These are phyloP conservation scores for Odontothrips loti DNA, from an alignment of 2,888 invertebrate species.

Conservation along the genomic window DNA sequence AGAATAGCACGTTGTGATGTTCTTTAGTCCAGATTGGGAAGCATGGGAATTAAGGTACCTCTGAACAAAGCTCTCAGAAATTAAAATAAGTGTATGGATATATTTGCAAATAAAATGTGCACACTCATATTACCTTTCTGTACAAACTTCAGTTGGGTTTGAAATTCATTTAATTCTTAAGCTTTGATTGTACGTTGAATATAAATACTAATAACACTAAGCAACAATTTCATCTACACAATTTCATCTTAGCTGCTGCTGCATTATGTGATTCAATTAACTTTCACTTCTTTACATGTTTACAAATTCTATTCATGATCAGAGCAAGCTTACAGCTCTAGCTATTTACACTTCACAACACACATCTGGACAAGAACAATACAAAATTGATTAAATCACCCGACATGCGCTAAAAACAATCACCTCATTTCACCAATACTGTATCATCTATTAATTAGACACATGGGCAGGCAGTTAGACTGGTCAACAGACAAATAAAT, in stretches of 20 bases:
- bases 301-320: conserved; percentile 8
- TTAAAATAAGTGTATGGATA: conserved; percentile 7
- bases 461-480: conserved; percentile 22
- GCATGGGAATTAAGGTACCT: neutral
- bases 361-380: conserved; percentile 20
- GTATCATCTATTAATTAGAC: conserved; percentile 6
- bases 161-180: conserved; percentile 13
- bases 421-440: conserved; percentile 14
- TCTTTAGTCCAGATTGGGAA: neutral
- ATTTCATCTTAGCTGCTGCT: conserved; percentile 22
- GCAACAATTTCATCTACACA: conserved; percentile 14
- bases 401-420: neutral
- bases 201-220: conserved; percentile 25
- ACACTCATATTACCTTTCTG: conserved; percentile 17
- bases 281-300: conserved; percentile 23
- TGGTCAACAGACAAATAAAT: conserved; percentile 25
- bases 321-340: conserved; percentile 22
- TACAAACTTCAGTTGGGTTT: neutral
- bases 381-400: conserved; percentile 25
- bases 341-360: conserved; percentile 22
- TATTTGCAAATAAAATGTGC: conserved; percentile 25
- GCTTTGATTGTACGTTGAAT: conserved; percentile 20
- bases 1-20: conserved; percentile 8
- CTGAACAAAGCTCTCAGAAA: conserved; percentile 24
- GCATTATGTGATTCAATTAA: conserved; percentile 10